Evolutionary conservation across 2,797 vertebrate species (phyloP), one percentile per base, ranked within the genome.

Genomic region (Kryptolebias ocellatus): DNA sequence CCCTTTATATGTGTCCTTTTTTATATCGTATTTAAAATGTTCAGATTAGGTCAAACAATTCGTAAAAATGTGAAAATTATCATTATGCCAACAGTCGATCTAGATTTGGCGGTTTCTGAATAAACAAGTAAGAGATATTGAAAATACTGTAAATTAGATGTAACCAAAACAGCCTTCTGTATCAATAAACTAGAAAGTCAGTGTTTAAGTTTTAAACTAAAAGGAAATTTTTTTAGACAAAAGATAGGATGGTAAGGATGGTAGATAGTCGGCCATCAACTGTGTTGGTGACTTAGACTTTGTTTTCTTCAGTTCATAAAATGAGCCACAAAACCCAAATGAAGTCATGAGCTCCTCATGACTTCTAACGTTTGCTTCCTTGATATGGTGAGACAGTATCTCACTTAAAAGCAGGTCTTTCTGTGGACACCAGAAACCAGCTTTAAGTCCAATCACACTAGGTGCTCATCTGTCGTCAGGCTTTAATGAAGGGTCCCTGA

Each of bases 401-500:
- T 58, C 34, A 72, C 54, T 62, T 60, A 65, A 67, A 18, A 5
- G 29, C 17, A 2, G 50, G 58, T 49, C 34, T 73, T 50, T 74
- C n/a, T 56, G 51, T 37, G 52, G 39, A 37, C 31, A 49, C 49
- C 59, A 58, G 51, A 57, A 24, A 60, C 58, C 20, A 9, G 5
- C 39, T 64, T 72, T 53, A 64, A 20, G 67, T 37, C 54, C 66
- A 64, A 39, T 82, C 59, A 72, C 64, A 11, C 46, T 45, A 14
- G 34, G 45, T 49, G 49, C 70, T 80, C 62, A 62, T 84, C 87
- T 72, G 84, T 90, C 87, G 57, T 75, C 87, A 50, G 60, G 57
- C 74, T 76, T 84, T 86, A 89, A 89, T 90, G 83, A 89, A 78
- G 68, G 80, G 79, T 81, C 73, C 52, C 10, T 31, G 59, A 66